Conservation (phyloP, 1,140 invertebrate species). For the Drosophila mauritiana region DNA sequence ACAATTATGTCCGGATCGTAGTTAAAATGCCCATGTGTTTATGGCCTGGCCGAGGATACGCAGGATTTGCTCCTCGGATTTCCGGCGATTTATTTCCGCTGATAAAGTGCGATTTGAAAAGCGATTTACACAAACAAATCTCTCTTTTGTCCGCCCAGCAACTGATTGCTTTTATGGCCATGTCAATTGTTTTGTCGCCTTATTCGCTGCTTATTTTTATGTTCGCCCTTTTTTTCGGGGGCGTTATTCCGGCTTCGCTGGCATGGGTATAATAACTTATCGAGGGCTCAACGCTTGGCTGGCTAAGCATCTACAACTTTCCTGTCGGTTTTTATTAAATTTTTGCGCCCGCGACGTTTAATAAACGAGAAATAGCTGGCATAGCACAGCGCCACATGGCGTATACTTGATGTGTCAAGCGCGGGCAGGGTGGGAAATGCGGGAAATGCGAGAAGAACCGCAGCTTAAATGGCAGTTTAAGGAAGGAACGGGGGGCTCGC, state of each 20-base stretch:
- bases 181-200: slow-evolving; percentile 46
- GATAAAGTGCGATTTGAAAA: slow-evolving; percentile 60
- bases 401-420: slow-evolving; percentile 47
- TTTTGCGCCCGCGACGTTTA: slow-evolving; percentile 38
- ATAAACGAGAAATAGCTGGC: slow-evolving; percentile 48
- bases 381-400: slow-evolving; percentile 41
- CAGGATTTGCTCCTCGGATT: slow-evolving; percentile 31
- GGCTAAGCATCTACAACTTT: slow-evolving; percentile 23
- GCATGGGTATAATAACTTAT: slow-evolving; percentile 23
- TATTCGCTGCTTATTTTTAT: slow-evolving; percentile 21
- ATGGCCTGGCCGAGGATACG: slow-evolving; percentile 39
- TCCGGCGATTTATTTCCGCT: slow-evolving; percentile 65
- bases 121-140: slow-evolving; percentile 64
- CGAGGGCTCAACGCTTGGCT: slow-evolving; percentile 24
- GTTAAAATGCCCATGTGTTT: slow-evolving; percentile 60
- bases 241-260: not conserved
- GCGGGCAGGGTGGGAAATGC: not conserved
- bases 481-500: slow-evolving; percentile 9
- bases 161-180: slow-evolving; percentile 49
- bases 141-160: slow-evolving; percentile 16
- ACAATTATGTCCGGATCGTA: slow-evolving; percentile 50
- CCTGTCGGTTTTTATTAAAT: slow-evolving; percentile 40
- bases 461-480: slow-evolving; percentile 48
- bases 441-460: slow-evolving; percentile 6
- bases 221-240: not conserved